These are phyloP conservation scores for Takifugu ocellatus DNA, from an alignment of 2,797 vertebrate species.

Conservation along the genomic window DNA sequence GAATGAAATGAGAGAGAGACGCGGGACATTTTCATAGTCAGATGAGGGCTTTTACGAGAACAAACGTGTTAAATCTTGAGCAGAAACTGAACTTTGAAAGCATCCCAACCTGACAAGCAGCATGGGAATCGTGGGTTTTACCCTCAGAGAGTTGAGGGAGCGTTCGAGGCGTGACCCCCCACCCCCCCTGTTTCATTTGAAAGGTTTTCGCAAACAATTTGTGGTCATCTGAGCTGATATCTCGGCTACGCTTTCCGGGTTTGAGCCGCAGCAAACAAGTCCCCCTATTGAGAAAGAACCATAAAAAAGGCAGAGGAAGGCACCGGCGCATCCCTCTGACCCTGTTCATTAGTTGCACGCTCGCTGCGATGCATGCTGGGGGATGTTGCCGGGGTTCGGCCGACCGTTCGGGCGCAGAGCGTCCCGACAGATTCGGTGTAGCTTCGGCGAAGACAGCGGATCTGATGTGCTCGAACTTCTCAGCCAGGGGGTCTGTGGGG, in stretches of 20 bases:
- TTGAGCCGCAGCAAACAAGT: constrained; percentile 54
- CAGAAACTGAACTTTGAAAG: constrained; percentile 13
- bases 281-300: constrained; percentile 58
- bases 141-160: constrained; percentile 18
- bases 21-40: too few relatives aligned
- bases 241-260: constrained; percentile 41
- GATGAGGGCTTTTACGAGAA: too few relatives aligned
- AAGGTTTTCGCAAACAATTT: constrained; percentile 44
- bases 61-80: too few relatives aligned
- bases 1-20: too few relatives aligned
- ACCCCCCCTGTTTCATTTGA: constrained; percentile 27
- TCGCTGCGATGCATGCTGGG: constrained; percentile 68
- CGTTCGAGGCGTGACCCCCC: constrained; percentile 29
- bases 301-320: constrained; percentile 43
- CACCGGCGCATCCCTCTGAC: constrained; percentile 50
- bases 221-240: constrained; percentile 50
- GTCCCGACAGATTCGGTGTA: constrained; percentile 61
- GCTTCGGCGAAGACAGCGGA: constrained; percentile 59
- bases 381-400: constrained; percentile 57
- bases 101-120: constrained; percentile 26
- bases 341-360: constrained; percentile 65
- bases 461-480: constrained; percentile 60
- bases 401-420: constrained; percentile 52
- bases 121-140: constrained; percentile 38
- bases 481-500: constrained; percentile 51